Percentiles rank a stretch among this genome's conserved stretches.
These are phyloP conservation scores for Drosophila tripunctata DNA, from an alignment of 2,888 invertebrate genomes.

Conservation along the genomic window DNA sequence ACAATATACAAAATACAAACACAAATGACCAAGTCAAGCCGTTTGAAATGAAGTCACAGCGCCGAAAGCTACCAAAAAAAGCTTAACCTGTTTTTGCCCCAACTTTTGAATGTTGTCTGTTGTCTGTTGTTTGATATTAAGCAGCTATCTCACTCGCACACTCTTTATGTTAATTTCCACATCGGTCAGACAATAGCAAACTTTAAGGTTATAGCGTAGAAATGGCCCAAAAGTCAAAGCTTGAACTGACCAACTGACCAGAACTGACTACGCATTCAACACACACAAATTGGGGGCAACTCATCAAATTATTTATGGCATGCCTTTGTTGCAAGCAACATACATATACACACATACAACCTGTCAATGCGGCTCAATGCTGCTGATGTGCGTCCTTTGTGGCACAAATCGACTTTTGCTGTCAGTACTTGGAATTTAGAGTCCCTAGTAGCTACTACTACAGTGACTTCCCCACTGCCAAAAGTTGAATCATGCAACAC, in stretches of 20 bases:
- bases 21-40: constrained; percentile 35
- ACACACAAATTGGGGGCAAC: constrained; percentile 54
- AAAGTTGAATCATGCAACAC: not conserved
- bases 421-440: too few relatives aligned
- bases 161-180: constrained; percentile 66
- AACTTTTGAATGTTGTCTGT: constrained; percentile 11
- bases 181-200: constrained; percentile 66
- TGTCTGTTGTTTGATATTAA: constrained; percentile 16
- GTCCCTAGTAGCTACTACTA: too few relatives aligned
- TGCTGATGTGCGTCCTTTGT: constrained; percentile 67
- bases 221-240: constrained; percentile 41
- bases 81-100: constrained; percentile 72
- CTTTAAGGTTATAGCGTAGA: constrained; percentile 67
- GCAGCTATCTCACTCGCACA: constrained; percentile 23
- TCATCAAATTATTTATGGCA: constrained; percentile 73
- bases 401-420: constrained; percentile 56
- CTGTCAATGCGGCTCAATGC: constrained; percentile 35
- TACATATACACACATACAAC: constrained; percentile 5
- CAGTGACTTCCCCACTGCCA: constrained; percentile 4
- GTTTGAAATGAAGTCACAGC: constrained; percentile 72
- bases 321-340: constrained; percentile 46
- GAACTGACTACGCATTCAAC: constrained; percentile 51
- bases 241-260: constrained; percentile 61
- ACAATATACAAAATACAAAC: not conserved
- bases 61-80: constrained; percentile 58